Base-by-base conservation (phyloP, 2,113 vertebrate genomes). In the Cnemophilus loriae region DNA sequence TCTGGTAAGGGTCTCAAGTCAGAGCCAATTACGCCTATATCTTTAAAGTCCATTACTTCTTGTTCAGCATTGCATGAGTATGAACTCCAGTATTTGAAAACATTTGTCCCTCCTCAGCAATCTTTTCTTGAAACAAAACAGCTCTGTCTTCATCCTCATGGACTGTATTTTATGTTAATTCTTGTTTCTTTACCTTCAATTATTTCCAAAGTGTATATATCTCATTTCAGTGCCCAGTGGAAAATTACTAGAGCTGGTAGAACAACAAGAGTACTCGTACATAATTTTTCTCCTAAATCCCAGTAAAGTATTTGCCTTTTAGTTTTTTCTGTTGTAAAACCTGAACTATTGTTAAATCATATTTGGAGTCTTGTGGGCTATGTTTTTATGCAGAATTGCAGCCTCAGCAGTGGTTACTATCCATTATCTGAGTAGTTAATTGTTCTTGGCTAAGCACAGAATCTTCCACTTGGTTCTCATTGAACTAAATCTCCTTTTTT, bases 401-500 rank as follows among this genome's bases (percentile, higher is more conserved):
- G 3, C 60, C 60, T 95, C 83, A 93, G 73, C 74, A 91, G 61
- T 87, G 73, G 42, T 70, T 96, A 27, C 70, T 77, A 75, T 75
- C 60, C 56, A 71, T 92, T 92, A 84, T 89, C 76, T 63, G 80
- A 89, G 60, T 50, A 90, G 71, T 81, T 97, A 87, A 93, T 92
- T 91, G 65, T 93, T 95, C 44, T 92, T 90, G 83, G 90, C 76
- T 92, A 50, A 81, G 57, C 60, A 63, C 27, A 84, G 83, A 42
- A 55, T 92, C 94, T 95, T 96, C 89, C 44, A 84, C 73, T 97
- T 87, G 87, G 11, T 92, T 95, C 73, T 93, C 44, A 71, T 81
- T 89, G 89, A 81, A 55, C 56, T 93, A 65, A 81, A 92, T 90
- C 59, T 80, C 39, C 46, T 12, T 39, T 91, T 93, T 88, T 60